phyloP scores from a whole-genome alignment of 2,113 vertebrate species.

The Gasterosteus nipponicus region DNA sequence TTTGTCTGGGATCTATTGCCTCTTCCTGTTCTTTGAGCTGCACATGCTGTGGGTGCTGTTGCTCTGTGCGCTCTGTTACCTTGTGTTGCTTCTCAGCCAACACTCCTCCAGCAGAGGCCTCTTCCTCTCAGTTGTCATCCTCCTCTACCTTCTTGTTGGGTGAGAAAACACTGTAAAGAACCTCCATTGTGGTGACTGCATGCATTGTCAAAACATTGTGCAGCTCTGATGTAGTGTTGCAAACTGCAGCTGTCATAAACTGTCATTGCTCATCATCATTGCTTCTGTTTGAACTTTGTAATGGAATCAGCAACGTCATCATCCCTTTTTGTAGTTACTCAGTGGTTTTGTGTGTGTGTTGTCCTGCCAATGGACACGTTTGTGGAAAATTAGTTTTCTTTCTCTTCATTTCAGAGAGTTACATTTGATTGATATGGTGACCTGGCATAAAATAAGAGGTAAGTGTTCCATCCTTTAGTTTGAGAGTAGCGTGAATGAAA shows the following conservation, averaged over 20 bases:
- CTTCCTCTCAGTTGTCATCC: constrained; percentile 87
- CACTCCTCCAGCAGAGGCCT: constrained; percentile 83
- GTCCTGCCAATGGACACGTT: background rate
- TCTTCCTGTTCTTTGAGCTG: constrained; percentile 89
- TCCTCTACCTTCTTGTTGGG: constrained; percentile 90
- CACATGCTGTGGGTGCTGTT: constrained; percentile 90
- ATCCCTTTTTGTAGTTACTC: background rate
- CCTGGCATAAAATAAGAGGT: constrained; percentile 95
- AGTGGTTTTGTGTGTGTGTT: background rate
- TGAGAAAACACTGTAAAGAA: constrained; percentile 59
- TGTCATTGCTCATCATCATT: background rate
- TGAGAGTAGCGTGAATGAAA: background rate
- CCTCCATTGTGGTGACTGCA: background rate
- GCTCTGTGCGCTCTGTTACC: constrained; percentile 87
- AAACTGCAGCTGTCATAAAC: background rate
- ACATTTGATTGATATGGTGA: constrained; percentile 89
- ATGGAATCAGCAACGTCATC: background rate
- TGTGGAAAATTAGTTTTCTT: background rate
- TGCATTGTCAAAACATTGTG: background rate
- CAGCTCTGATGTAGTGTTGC: background rate
- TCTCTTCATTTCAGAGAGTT: constrained; percentile 83
- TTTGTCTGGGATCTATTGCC: constrained; percentile 83
- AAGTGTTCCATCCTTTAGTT: constrained; percentile 9
- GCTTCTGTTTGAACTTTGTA: background rate
- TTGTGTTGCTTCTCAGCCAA: constrained; percentile 85